These are phyloP conservation scores for Hiodon alosoides DNA, from an alignment of 2,113 vertebrate species.

Conservation along the genomic window DNA sequence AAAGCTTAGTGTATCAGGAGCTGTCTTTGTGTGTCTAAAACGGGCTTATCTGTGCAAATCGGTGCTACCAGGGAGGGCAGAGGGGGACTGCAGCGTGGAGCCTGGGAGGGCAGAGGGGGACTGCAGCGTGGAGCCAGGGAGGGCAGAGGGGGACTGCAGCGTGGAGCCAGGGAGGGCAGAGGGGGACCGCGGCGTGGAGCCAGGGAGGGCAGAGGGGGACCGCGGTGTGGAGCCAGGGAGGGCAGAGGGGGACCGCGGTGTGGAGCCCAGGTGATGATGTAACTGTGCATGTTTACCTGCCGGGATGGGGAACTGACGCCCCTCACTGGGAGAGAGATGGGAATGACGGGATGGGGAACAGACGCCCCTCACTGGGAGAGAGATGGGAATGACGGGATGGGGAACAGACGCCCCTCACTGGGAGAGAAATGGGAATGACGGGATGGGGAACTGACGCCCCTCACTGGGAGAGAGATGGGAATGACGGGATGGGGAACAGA, in stretches of 20 bases:
- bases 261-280: conserved; percentile 33
- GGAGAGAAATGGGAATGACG: conserved; percentile 1
- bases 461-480: not conserved
- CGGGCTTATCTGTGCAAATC: conserved; percentile 47
- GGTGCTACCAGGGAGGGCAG: conserved; percentile 45
- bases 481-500: conserved; percentile 37
- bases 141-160: conserved; percentile 44
- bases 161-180: conserved; percentile 41
- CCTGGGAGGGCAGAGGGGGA: conserved; percentile 11
- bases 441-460: conserved; percentile 34
- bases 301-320: conserved; percentile 35
- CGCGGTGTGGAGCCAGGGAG: conserved; percentile 39
- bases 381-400: conserved; percentile 27
- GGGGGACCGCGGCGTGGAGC: conserved; percentile 40
- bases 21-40: conserved; percentile 39
- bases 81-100: conserved; percentile 38
- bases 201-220: conserved; percentile 42
- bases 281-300: conserved; percentile 30
- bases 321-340: not conserved
- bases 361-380: not conserved
- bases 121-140: conserved; percentile 29
- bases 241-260: conserved; percentile 43
- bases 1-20: conserved; percentile 49
- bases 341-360: conserved; percentile 36
- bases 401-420: conserved; percentile 22